Base-by-base conservation (phyloP, 2,113 vertebrate genomes). In the Eclectus roratus region DNA sequence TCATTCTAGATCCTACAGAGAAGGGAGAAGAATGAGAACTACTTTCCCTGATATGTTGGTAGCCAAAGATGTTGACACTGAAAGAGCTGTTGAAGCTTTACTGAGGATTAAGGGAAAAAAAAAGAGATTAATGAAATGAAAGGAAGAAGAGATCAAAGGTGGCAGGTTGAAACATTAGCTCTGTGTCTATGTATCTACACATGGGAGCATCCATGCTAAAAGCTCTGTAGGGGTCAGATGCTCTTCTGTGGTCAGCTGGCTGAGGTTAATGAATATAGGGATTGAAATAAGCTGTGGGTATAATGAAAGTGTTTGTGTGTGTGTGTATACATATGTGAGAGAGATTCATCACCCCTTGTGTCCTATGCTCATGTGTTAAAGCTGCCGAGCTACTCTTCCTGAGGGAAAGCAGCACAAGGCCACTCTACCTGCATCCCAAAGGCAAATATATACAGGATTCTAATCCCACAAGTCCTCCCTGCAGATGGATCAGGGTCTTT, bases 31-130 rank as follows among this genome's bases (percentile, higher is more conserved):
- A 53, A 81, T 53, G 47, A 33, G 37, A 91, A 41, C 35, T 88
- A 55, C 21, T 28, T 74, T 66, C 61, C 28, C 41, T 66, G 29
- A 25, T 65, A 33, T 0, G 0, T 35, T 58, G 35, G 25, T 44
- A 80, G 44, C 17, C 33, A 43, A 55, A 80, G 71, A 66, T 20
- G 9, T 28, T 78, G 79, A 63, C 21, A 35, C 31, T 39, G 83
- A 74, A 89, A 86, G 52, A 84, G 35, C 52, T 84, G 25, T 33
- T 61, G 74, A 70, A 69, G 64, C 25, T 88, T 85, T 68, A 46
- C 29, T 58, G 49, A 49, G 47, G 49, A 88, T 92, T 83, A 89
- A 68, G 31, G 20, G 0, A 11, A 5, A 21, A 50, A 21, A 50
- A 33, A n/a, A 31, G 8, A 5, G 28, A 28, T 4, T 11, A 82